Conservation (phyloP, 2,888 invertebrate species). For the Quadriops clusia region DNA sequence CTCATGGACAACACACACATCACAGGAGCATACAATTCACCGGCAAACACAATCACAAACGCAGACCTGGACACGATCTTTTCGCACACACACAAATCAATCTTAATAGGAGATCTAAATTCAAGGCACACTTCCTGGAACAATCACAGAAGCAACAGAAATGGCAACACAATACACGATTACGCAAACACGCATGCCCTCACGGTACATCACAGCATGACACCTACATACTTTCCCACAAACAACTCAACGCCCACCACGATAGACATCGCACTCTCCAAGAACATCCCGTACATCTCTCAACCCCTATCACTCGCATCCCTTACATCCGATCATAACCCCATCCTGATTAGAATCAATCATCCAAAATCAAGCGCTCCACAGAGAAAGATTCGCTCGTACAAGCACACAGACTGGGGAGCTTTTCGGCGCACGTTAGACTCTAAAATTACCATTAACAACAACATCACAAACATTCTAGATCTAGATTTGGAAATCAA, state of each 20-base stretch:
- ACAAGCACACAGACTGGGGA: slow-evolving; percentile 6
- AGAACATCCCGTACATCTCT: slow-evolving; percentile 8
- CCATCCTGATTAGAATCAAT: too few relatives aligned
- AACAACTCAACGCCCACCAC: slow-evolving; percentile 11
- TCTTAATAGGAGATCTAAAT: slow-evolving; percentile 14
- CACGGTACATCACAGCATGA: slow-evolving; percentile 6
- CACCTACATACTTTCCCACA: slow-evolving; percentile 11
- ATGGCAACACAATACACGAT: slow-evolving; percentile 12
- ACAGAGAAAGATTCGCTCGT: background rate
- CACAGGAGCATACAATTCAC: slow-evolving; percentile 10
- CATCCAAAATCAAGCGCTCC: background rate
- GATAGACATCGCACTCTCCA: slow-evolving; percentile 11
- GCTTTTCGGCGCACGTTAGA: background rate
- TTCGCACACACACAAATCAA: slow-evolving; percentile 5
- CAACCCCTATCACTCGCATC: slow-evolving; percentile 3
- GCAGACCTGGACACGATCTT: slow-evolving; percentile 9
- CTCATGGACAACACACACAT: slow-evolving; percentile 8
- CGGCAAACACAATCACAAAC: slow-evolving; percentile 4
- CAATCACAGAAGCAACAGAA: slow-evolving; percentile 12
- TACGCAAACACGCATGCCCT: slow-evolving; percentile 6
- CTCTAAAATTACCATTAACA: slow-evolving; percentile 5
- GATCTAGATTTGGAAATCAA: background rate
- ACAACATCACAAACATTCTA: background rate
- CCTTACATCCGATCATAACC: too few relatives aligned
- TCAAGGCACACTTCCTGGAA: slow-evolving; percentile 15